phyloP scores from a whole-genome alignment of 2,113 vertebrate species.

The Sus scrofa region DNA sequence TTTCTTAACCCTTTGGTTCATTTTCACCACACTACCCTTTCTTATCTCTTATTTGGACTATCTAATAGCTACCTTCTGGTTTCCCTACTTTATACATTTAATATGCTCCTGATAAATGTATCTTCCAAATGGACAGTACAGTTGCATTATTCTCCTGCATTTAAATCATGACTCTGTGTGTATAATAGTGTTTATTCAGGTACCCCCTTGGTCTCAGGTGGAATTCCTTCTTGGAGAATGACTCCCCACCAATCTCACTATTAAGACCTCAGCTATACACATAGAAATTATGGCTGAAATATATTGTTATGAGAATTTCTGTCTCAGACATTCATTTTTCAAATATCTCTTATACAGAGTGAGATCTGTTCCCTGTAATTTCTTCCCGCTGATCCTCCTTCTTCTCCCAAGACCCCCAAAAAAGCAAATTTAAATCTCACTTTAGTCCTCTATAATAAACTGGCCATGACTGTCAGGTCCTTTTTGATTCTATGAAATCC shows the following conservation, averaged over 20 bases:
- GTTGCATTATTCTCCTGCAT: background rate
- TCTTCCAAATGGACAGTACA: background rate
- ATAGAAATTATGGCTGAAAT: background rate
- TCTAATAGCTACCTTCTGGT: background rate
- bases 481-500: background rate
- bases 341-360: background rate
- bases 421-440: slow-evolving; percentile 30
- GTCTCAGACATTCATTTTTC: background rate
- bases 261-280: background rate
- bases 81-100: background rate
- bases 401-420: background rate
- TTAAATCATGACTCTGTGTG: background rate
- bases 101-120: background rate
- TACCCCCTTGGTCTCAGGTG: background rate
- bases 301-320: background rate
- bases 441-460: background rate
- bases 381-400: background rate
- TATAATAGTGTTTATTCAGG: background rate
- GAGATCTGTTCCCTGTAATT: background rate
- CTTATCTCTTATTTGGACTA: background rate
- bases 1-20: background rate
- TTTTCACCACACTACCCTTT: background rate
- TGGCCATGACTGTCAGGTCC: background rate
- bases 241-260: background rate
- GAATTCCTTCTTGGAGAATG: background rate